phyloP scores from a whole-genome alignment of 2,797 vertebrate genomes.

The Poecilia picta region DNA sequence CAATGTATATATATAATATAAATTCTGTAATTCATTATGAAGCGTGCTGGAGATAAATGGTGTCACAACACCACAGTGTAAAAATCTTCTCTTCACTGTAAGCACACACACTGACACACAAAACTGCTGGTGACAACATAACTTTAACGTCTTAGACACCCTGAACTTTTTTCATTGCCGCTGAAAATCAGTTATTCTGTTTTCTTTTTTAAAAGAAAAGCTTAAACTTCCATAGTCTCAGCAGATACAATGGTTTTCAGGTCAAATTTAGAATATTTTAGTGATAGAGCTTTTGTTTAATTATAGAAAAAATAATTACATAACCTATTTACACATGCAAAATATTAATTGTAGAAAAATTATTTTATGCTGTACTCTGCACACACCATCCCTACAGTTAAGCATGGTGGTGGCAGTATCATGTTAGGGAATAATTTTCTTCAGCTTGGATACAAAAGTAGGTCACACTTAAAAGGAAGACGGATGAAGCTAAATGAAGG shows the following conservation, averaged over 20 bases:
- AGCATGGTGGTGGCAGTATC: background rate
- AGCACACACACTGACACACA: background rate
- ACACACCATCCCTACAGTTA: too few species aligned
- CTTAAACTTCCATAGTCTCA: background rate
- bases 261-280: background rate
- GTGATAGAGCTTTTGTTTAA: background rate
- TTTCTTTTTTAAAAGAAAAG: background rate
- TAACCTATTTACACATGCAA: background rate
- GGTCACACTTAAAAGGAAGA: background rate
- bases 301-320: background rate
- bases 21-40: background rate
- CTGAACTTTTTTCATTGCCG: background rate
- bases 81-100: background rate
- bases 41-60: background rate
- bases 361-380: too few species aligned
- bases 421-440: background rate
- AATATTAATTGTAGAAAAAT: background rate
- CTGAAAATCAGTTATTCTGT: background rate
- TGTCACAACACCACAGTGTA: background rate
- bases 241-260: background rate
- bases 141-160: background rate
- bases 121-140: background rate
- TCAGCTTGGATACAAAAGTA: background rate
- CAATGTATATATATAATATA: too few species aligned
- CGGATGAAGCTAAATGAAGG: background rate